A percentile compares a stretch with the other conserved stretches of the same genome.
These are phyloP conservation scores for Halocaridina rubra DNA, from an alignment of 2,888 invertebrate genomes.

Conservation along the genomic window DNA sequence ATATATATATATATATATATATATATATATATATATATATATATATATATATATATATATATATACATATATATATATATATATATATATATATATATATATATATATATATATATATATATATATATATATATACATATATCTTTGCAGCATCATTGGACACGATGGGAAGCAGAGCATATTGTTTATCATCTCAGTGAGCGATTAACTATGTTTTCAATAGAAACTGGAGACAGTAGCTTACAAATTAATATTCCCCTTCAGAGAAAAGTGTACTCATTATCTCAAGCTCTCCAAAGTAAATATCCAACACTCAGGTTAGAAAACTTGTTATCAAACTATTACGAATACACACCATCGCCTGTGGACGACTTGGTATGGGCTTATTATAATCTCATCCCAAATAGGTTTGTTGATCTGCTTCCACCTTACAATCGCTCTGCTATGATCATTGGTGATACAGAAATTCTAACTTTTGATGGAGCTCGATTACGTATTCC, in stretches of 20 bases:
- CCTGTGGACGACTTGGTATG: neutral
- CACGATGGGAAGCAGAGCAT: neutral
- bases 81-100: neutral
- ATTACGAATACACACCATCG: neutral
- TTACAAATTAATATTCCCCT: neutral
- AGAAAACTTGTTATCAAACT: neutral
- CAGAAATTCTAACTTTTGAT: slow-evolving; percentile 29
- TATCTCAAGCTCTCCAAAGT: neutral
- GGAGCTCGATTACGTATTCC: slow-evolving; percentile 10
- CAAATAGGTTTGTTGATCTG: neutral
- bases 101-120: neutral
- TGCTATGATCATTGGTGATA: slow-evolving; percentile 27
- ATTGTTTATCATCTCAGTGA: neutral
- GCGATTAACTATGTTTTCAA: neutral
- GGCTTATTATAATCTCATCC: slow-evolving; percentile 1
- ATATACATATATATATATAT: neutral
- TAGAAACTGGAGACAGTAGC: neutral
- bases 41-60: neutral
- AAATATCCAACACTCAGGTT: neutral
- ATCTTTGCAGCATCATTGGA: neutral
- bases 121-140: neutral
- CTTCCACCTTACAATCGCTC: slow-evolving; percentile 14
- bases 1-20: too few relatives aligned
- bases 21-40: too few relatives aligned
- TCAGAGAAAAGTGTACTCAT: neutral